Base-by-base conservation (phyloP, 1,140 invertebrate species). In the Caenorhabditis latens region DNA sequence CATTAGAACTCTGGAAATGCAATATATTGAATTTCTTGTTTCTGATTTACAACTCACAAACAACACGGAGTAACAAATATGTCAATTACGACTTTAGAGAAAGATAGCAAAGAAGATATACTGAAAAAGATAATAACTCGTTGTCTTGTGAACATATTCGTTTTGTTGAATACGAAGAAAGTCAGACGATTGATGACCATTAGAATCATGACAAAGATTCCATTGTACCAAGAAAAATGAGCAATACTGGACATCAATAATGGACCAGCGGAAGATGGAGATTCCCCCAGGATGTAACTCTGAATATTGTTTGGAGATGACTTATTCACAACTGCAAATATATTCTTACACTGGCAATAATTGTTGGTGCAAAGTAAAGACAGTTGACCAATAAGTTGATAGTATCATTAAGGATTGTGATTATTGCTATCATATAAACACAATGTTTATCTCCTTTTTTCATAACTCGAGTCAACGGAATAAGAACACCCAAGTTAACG, bases 191-290 rank as follows among this genome's bases (percentile, higher is more conserved):
- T 71, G 8, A 43, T 9, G 2, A 8, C 65, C 65, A 71, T 71
- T 43, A 71, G 40, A 43, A 71, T 46, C 40, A 19, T 71, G 8
- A 71, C 4, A n/a, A 71, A 71, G 4, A 71, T 14, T 14, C 40
- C 42, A 21, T 71, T 71, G 65, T 71, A 43, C 65, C 65, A 71
- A 43, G 40, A 43, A 21, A 71, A 71, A 43, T 46, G 42, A 43
- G 42, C 40, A 19, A 71, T 43, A 43, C 42, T 71, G 4, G 65
- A 19, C 65, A 71, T 71, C 1, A 71, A 8, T 40, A 71, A 14
- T 19, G 65, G 65, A 19, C 65, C 65, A 14, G 46, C 8, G 4
- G 40, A 14, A 8, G 43, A 8, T 14, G 42, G 40, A n/a, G 65
- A 19, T 6, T 71, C 65, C 2, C 42, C 65, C 9, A 71, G 42